phyloP scores from a whole-genome alignment of 2,797 vertebrate genomes.

The Rhynchonycteris naso region DNA sequence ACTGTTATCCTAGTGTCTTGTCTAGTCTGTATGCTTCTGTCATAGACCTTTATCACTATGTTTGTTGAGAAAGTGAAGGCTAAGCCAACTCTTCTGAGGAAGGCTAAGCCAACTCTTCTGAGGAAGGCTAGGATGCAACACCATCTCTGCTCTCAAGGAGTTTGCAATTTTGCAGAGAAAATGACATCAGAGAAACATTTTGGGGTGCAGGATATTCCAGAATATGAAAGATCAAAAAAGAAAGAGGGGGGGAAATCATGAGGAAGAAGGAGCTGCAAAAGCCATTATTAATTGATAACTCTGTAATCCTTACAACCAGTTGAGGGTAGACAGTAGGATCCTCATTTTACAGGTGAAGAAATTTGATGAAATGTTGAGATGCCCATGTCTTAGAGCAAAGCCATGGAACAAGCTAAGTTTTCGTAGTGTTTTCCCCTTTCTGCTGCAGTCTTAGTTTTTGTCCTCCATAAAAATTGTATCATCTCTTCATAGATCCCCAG shows the following conservation, averaged over 20 bases:
- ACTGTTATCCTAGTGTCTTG: neutral
- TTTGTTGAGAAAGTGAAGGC: neutral
- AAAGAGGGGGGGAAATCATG: neutral
- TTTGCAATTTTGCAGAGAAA: conserved; percentile 16
- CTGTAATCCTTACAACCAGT: neutral
- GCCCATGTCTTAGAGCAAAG: neutral
- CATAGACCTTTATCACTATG: neutral
- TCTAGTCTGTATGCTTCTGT: neutral
- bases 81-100: neutral
- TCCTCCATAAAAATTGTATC: neutral
- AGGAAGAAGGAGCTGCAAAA: neutral
- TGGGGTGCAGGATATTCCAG: neutral
- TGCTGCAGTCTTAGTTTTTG: neutral
- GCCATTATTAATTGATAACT: neutral
- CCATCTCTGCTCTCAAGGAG: neutral
- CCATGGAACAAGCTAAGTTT: neutral
- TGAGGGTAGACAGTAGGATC: neutral
- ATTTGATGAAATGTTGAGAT: neutral
- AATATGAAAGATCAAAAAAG: neutral
- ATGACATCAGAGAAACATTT: conserved; percentile 29
- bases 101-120: neutral
- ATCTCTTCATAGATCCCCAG: neutral
- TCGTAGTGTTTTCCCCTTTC: neutral
- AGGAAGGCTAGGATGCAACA: neutral
- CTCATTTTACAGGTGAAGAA: neutral